These are phyloP conservation scores for Cerastis leucographa DNA, from an alignment of 2,888 invertebrate genomes.

Conservation along the genomic window DNA sequence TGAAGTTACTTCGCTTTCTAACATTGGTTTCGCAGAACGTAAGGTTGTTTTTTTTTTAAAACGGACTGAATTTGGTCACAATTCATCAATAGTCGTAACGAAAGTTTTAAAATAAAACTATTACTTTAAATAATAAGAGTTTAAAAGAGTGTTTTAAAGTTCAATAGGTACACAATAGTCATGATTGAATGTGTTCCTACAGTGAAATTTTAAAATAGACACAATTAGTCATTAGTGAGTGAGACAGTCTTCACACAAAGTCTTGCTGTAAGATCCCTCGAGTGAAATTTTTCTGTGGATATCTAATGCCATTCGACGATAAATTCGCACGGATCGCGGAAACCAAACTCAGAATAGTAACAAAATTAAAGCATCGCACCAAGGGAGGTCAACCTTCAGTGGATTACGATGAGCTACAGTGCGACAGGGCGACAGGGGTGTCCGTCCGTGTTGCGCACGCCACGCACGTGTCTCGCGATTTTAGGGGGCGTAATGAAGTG, in stretches of 20 bases:
- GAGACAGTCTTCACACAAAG: background rate
- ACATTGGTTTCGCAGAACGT: background rate
- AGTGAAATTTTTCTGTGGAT: background rate
- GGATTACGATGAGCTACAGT: slow-evolving; percentile 76
- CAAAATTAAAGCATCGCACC: slow-evolving; percentile 61
- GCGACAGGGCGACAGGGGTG: slow-evolving; percentile 79
- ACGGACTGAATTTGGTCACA: background rate
- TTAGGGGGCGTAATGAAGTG: slow-evolving; percentile 87
- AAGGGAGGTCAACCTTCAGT: slow-evolving; percentile 77
- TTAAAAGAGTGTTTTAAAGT: background rate
- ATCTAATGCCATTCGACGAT: background rate
- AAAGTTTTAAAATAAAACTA: too few species aligned
- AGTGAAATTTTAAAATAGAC: background rate
- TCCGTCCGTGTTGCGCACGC: slow-evolving; percentile 82
- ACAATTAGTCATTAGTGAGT: background rate
- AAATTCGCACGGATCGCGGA: slow-evolving; percentile 27
- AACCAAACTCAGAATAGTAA: slow-evolving; percentile 56
- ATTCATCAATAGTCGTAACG: background rate
- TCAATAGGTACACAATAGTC: background rate
- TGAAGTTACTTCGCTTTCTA: background rate
- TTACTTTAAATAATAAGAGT: background rate
- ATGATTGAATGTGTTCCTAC: background rate
- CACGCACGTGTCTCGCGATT: slow-evolving; percentile 86
- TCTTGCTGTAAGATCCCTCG: background rate
- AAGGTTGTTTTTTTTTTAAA: background rate